phyloP scores from a whole-genome alignment of 1,140 invertebrate species.

The Lepidurus couesii region DNA sequence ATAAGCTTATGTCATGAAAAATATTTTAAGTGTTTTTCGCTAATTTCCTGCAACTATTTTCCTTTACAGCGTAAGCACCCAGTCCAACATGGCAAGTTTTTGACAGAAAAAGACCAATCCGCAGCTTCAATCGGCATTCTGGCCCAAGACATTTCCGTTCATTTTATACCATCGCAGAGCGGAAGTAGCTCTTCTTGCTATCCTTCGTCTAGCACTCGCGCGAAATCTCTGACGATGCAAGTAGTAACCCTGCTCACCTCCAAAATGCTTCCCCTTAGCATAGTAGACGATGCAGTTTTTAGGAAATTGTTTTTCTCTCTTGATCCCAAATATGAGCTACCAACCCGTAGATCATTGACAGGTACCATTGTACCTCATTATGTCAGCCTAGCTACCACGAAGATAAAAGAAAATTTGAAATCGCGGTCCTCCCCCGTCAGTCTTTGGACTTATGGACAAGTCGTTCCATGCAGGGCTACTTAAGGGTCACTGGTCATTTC shows the following conservation, averaged over 20 bases:
- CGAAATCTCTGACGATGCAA: background rate
- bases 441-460: background rate
- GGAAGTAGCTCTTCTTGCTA: background rate
- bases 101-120: background rate
- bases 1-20: too few relatives aligned
- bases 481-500: background rate
- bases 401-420: background rate
- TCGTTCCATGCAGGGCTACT: constrained; percentile 4
- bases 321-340: too few relatives aligned
- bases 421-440: background rate
- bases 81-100: constrained; percentile 6
- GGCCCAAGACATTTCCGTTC: background rate
- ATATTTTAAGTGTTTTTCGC: background rate
- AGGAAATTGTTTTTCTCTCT: too few relatives aligned
- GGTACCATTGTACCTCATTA: background rate
- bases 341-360: background rate
- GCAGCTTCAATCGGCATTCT: background rate
- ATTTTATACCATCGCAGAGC: background rate
- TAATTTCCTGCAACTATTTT: background rate
- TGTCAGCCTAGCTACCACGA: background rate
- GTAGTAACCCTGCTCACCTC: background rate
- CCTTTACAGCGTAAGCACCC: constrained; percentile 1
- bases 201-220: background rate
- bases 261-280: background rate
- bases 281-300: too few relatives aligned